Evolutionary conservation across 2,113 vertebrate species (phyloP).

Genomic region (Pygoscelis antarcticus): DNA sequence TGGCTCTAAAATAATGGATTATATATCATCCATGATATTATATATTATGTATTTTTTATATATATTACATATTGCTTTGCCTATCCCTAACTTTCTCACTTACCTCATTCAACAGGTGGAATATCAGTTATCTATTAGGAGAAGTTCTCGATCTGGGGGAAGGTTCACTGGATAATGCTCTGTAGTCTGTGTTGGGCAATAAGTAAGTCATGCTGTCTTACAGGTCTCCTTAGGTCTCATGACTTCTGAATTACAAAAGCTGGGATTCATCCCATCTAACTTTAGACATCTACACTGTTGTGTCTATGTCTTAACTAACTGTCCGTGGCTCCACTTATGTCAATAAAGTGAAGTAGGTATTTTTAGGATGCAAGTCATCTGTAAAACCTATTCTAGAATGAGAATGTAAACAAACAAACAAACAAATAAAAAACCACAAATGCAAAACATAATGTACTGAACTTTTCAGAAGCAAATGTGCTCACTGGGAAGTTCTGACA

Average conservation of each 20-base stretch:
- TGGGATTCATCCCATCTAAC: background rate
- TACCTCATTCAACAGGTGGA: background rate
- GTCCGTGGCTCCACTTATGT: background rate
- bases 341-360: background rate
- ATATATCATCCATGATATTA: background rate
- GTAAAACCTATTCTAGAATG: background rate
- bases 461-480: background rate
- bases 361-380: background rate
- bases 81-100: background rate
- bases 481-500: background rate
- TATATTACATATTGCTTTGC: background rate
- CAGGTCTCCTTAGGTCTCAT: background rate
- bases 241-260: background rate
- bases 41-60: background rate
- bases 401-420: background rate
- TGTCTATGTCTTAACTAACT: background rate
- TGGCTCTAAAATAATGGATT: background rate
- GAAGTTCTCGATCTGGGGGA: background rate
- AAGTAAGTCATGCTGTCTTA: background rate
- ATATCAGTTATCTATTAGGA: background rate
- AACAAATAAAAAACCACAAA: background rate
- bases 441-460: background rate
- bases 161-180: background rate
- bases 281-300: background rate
- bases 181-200: background rate